These are phyloP conservation scores for Anolis apletophallus DNA, from an alignment of 2,797 vertebrate species.

Conservation along the genomic window DNA sequence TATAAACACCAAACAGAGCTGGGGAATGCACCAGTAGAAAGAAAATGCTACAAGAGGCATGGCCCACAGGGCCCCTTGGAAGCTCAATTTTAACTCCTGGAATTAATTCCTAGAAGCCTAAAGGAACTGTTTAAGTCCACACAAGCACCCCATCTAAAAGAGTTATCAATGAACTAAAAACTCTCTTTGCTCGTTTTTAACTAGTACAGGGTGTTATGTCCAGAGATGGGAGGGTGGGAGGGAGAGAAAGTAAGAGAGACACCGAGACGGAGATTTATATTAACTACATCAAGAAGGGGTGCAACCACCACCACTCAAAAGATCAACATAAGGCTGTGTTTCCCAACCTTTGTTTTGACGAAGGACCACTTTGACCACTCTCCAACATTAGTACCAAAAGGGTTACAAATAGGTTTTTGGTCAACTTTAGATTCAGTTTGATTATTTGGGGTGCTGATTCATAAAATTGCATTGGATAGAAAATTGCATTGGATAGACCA, in stretches of 20 bases:
- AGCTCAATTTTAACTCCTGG: constrained; percentile 16
- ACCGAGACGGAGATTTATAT: background rate
- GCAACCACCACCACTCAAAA: constrained; percentile 36
- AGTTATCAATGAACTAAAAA: constrained; percentile 14
- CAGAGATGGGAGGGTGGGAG: background rate
- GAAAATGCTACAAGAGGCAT: constrained; percentile 10
- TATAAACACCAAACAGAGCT: background rate
- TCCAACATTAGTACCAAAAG: too few species aligned
- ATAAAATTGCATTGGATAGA: too few species aligned
- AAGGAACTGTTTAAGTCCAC: constrained; percentile 39
- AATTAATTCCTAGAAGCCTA: constrained; percentile 35
- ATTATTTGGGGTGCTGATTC: too few species aligned
- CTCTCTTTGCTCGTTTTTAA: constrained; percentile 37
- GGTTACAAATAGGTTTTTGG: too few species aligned
- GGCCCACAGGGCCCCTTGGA: background rate
- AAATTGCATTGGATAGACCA: too few species aligned
- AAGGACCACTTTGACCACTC: too few species aligned
- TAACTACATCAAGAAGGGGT: constrained; percentile 6
- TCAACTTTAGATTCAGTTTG: too few species aligned
- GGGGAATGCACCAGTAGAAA: background rate
- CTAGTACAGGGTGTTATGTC: constrained; percentile 40
- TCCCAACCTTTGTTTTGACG: too few species aligned
- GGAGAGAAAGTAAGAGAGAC: background rate
- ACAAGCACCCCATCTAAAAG: constrained; percentile 46
- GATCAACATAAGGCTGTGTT: background rate